These are phyloP conservation scores for Antrozous pallidus DNA, from an alignment of 2,797 vertebrate genomes.

Conservation along the genomic window DNA sequence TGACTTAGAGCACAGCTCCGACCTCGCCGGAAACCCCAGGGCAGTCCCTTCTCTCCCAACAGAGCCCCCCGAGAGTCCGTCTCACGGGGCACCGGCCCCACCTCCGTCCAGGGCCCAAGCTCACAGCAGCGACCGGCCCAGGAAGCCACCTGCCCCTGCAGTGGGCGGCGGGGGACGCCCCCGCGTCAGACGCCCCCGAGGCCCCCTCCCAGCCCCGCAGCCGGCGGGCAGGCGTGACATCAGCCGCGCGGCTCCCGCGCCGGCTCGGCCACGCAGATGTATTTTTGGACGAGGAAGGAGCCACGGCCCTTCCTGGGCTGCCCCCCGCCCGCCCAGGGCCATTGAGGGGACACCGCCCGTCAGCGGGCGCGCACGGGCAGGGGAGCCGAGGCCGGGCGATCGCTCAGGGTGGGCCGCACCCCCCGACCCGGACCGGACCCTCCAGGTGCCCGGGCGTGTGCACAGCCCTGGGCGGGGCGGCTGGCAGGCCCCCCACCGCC, in stretches of 20 bases:
- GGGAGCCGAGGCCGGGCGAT: too few species aligned
- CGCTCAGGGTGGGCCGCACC: accelerated
- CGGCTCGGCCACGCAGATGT: neutral
- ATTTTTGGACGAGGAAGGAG: constrained; percentile 58
- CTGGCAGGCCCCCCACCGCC: neutral
- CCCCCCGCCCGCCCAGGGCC: neutral
- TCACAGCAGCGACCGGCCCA: accelerated
- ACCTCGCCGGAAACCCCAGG: neutral
- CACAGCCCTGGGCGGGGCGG: constrained; percentile 19
- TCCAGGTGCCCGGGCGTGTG: neutral
- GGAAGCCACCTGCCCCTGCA: accelerated
- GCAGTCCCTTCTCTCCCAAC: too few species aligned
- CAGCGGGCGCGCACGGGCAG: neutral
- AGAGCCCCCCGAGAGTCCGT: neutral
- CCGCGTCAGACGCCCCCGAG: neutral
- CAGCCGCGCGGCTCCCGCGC: constrained; percentile 16
- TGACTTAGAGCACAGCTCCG: neutral
- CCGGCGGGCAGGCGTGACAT: neutral
- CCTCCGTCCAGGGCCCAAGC: too few species aligned
- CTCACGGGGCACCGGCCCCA: neutral
- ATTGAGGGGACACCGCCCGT: accelerated
- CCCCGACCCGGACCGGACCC: neutral
- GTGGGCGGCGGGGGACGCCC: too few species aligned
- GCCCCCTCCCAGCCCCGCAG: neutral
- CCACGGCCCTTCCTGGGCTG: constrained; percentile 59